A percentile compares a stretch with the other conserved stretches of the same genome.
These are phyloP conservation scores for Paraplagusia blochii DNA, from an alignment of 2,113 vertebrate genomes.

Conservation along the genomic window DNA sequence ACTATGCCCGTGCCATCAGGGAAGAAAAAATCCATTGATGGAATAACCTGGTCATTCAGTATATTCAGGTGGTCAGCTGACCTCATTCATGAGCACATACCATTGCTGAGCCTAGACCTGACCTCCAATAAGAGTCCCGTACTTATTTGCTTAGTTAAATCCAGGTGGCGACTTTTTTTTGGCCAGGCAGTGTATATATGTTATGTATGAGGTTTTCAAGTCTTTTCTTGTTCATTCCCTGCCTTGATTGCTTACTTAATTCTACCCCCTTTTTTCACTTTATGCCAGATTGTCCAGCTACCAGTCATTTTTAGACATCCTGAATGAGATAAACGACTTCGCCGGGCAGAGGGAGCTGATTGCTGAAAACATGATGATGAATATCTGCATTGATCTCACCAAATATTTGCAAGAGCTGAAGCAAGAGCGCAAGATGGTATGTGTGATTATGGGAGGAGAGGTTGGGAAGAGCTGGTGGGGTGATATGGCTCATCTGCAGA, in stretches of 20 bases:
- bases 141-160: too few species aligned
- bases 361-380: conserved; percentile 84
- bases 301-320: conserved; percentile 83
- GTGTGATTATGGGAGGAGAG: not conserved
- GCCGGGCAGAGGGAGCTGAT: conserved; percentile 88
- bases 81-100: too few species aligned
- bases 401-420: conserved; percentile 88
- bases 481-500: not conserved
- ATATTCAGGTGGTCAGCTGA: too few species aligned
- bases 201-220: too few species aligned
- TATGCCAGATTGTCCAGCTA: conserved; percentile 81
- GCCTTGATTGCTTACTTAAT: conserved; percentile 21
- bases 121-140: too few species aligned
- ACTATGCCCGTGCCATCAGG: too few species aligned
- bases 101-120: too few species aligned
- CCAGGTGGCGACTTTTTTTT: too few species aligned
- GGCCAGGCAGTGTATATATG: too few species aligned
- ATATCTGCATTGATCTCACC: conserved; percentile 84
- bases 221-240: conserved; percentile 14
- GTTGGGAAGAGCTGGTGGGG: not conserved
- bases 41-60: too few species aligned
- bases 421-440: conserved; percentile 86
- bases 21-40: too few species aligned
- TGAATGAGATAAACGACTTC: conserved; percentile 88
- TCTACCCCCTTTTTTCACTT: conserved; percentile 42